Evolutionary conservation across 2,888 invertebrate species (phyloP).

Genomic region (Tortricodes alternella): DNA sequence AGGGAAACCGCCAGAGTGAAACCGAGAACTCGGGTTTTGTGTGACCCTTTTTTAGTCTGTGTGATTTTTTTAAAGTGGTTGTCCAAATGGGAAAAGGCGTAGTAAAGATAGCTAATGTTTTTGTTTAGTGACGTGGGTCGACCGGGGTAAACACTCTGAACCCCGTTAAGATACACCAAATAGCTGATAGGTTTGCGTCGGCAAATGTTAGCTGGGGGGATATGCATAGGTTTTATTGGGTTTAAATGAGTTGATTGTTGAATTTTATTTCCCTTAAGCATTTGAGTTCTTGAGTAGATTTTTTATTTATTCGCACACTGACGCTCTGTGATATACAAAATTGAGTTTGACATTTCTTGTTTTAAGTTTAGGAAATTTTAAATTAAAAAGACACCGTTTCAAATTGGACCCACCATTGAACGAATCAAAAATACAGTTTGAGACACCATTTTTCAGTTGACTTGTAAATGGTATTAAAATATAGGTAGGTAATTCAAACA

Average conservation of each 20-base stretch:
- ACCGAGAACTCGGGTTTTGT: neutral
- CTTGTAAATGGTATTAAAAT: too few relatives aligned
- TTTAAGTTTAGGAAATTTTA: too few relatives aligned
- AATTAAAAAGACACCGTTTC: too few relatives aligned
- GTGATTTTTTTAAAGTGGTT: constrained; percentile 9
- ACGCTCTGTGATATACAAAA: too few relatives aligned
- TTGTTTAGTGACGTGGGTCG: constrained; percentile 34
- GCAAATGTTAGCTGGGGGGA: constrained; percentile 15
- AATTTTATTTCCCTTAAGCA: neutral
- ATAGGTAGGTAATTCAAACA: too few relatives aligned
- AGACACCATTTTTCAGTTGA: too few relatives aligned
- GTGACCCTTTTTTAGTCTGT: constrained; percentile 10
- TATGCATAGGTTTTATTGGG: constrained; percentile 18
- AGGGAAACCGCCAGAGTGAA: neutral
- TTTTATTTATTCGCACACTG: too few relatives aligned
- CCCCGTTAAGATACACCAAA: constrained; percentile 25
- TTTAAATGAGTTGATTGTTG: constrained; percentile 5
- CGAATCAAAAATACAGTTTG: too few relatives aligned
- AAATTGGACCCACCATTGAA: too few relatives aligned
- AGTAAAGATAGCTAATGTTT: constrained; percentile 32
- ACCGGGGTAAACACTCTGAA: constrained; percentile 33
- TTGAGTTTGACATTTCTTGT: too few relatives aligned
- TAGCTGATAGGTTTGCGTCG: constrained; percentile 8
- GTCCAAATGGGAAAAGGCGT: neutral
- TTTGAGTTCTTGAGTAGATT: neutral